Base-by-base conservation (phyloP, 2,888 invertebrate genomes). In the Stratiomys singularior region DNA sequence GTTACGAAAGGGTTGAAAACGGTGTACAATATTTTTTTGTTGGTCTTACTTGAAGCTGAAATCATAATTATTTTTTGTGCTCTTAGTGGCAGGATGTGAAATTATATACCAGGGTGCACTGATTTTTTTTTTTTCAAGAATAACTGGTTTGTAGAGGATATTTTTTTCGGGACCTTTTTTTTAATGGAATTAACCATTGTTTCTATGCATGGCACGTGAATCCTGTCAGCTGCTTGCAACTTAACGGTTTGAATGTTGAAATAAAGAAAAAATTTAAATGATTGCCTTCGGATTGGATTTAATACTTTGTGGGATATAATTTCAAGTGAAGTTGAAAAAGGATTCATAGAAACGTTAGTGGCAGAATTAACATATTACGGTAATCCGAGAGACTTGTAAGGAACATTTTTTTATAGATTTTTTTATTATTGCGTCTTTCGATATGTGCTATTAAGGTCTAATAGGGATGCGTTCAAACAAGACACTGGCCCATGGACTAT, bases 161-260 rank as follows among this genome's bases (percentile, higher is more conserved):
- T 60, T 60, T 60, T 60, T 60, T 25, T 23, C 23, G 23, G 7
- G 27, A 47, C 21, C n/a, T n/a, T n/a, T n/a, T n/a, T n/a, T n/a
- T n/a, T n/a, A n/a, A n/a, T n/a, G 25, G 60, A 58, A 74, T 58
- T 58, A 74, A 9, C 21, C 37, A 74, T 74, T 74, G 74, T 74
- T 74, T 74, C 60, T 74, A 74, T 74, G 74, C 74, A 58, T 74
- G 74, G 46, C 74, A 74, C 74, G 74, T 74, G 74, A 74, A 74
- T 23, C 37, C 37, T 74, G 74, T 74, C 74, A 74, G 74, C 74
- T 74, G 74, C 74, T 74, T 60, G 5, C 13, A 18, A 21, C 23
- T 37, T 30, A 74, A 58, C 58, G 74, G 44, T 9, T 58, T 27
- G 37, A 37, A 37, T 37, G 3, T 5, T 37, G 37, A 9, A 37